Evolutionary conservation across 2,797 vertebrate species (phyloP).

Genomic region (Choloepus didactylus): DNA sequence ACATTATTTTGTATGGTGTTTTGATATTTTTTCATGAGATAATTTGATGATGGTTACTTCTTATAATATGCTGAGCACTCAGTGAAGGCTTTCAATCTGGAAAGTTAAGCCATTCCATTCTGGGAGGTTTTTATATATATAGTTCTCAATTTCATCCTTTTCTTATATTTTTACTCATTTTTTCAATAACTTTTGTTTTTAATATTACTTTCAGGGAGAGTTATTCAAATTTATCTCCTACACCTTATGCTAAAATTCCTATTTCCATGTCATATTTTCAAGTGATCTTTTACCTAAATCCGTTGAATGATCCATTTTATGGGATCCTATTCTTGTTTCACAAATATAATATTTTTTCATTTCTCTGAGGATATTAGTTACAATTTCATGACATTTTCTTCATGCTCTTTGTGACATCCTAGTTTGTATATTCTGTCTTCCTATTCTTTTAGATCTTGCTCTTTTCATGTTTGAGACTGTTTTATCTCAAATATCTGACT

Average conservation of each 20-base stretch:
- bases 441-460: neutral
- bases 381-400: neutral
- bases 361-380: neutral
- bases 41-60: neutral
- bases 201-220: neutral
- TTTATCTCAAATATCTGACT: neutral
- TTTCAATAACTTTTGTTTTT: neutral
- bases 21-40: neutral
- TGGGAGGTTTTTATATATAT: neutral
- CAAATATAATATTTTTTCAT: neutral
- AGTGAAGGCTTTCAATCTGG: neutral
- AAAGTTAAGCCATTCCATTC: neutral
- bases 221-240: neutral
- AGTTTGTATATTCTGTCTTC: neutral
- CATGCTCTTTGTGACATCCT: neutral
- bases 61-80: neutral
- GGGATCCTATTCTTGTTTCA: neutral
- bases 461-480: neutral
- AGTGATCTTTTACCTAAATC: conserved; percentile 1
- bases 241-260: neutral
- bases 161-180: neutral
- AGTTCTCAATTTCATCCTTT: neutral
- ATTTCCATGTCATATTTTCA: neutral
- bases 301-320: neutral
- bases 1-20: neutral